These are phyloP conservation scores for Conomelus anceps DNA, from an alignment of 2,888 invertebrate genomes.

Conservation along the genomic window DNA sequence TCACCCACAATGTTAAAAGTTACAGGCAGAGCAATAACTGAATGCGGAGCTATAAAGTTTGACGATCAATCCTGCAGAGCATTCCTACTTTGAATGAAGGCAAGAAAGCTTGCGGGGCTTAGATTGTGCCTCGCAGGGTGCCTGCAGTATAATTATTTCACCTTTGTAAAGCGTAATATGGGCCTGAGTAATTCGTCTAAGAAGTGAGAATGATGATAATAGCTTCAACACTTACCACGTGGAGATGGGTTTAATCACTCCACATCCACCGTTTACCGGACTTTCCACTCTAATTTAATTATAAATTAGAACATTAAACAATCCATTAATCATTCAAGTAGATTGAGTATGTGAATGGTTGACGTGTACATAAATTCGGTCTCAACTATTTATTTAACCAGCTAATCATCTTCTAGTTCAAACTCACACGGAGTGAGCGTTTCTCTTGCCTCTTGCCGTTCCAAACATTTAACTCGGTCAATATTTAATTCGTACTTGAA, in stretches of 20 bases:
- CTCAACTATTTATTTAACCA: no score
- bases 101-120: background rate
- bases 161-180: background rate
- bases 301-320: no score
- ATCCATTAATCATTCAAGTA: background rate
- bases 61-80: background rate
- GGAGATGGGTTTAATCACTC: background rate
- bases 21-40: background rate
- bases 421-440: no score
- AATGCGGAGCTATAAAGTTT: background rate
- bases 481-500: no score
- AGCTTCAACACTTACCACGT: background rate
- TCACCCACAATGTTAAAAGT: no score
- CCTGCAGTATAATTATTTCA: background rate
- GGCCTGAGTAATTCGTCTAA: background rate
- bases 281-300: background rate
- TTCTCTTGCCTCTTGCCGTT: no score
- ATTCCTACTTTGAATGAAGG: background rate
- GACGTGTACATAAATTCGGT: no score
- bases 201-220: background rate
- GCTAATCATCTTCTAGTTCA: no score
- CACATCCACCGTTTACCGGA: background rate
- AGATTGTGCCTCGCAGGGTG: background rate
- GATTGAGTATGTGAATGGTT: no score
- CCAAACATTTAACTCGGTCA: no score